These are phyloP conservation scores for Phenganax stokvisi DNA, from an alignment of 92 coral and sea anemone species.

Conservation along the genomic window DNA sequence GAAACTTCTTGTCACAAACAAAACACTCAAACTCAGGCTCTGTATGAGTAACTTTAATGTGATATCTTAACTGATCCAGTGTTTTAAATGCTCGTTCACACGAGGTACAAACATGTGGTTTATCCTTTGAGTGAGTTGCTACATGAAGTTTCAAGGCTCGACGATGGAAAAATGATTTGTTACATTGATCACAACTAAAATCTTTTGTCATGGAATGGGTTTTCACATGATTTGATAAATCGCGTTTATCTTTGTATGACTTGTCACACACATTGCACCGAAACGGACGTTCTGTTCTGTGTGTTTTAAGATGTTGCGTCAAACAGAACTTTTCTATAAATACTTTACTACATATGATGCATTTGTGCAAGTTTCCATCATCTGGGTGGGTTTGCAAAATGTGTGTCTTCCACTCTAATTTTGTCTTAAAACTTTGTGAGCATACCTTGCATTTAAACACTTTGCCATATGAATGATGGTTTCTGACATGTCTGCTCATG, in stretches of 20 bases:
- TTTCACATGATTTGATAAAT: constrained; percentile 15
- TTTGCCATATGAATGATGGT: constrained; percentile 10
- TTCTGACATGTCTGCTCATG: constrained; percentile 10
- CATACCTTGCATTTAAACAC: neutral
- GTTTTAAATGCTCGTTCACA: constrained; percentile 21
- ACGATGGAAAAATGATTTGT: constrained; percentile 10
- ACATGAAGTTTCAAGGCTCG: constrained; percentile 20
- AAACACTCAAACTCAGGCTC: constrained; percentile 26
- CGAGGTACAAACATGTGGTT: neutral
- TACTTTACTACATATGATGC: constrained; percentile 19
- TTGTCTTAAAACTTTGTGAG: neutral
- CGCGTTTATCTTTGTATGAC: constrained; percentile 17
- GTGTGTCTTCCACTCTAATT: neutral
- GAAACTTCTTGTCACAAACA: constrained; percentile 36
- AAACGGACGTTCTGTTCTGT: constrained; percentile 31
- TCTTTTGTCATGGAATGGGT: neutral
- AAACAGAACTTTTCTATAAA: neutral
- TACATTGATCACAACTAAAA: constrained; percentile 18
- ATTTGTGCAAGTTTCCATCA: neutral
- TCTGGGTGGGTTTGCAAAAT: neutral
- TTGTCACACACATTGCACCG: constrained; percentile 18
- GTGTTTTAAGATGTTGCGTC: constrained; percentile 17
- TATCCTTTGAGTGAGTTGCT: constrained; percentile 3
- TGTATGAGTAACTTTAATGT: neutral
- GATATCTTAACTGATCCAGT: neutral